Evolutionary conservation across 2,113 vertebrate species (phyloP).

Genomic region (Eptesicus fuscus): DNA sequence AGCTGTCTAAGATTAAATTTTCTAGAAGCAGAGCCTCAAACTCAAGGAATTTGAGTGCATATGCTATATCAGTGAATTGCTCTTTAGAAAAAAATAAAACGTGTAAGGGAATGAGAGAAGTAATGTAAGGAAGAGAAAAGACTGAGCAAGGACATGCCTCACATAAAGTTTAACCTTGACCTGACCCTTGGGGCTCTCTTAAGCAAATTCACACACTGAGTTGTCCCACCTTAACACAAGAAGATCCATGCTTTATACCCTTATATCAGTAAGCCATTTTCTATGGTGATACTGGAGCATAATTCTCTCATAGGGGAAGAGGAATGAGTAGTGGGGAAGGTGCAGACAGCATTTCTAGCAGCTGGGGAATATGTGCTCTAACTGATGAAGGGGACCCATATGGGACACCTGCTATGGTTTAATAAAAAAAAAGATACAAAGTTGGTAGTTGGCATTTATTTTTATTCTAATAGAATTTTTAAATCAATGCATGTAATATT

Average conservation of each 20-base stretch:
- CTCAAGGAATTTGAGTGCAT: neutral
- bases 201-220: neutral
- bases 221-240: neutral
- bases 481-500: neutral
- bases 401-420: neutral
- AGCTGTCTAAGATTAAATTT: neutral
- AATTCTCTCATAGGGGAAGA: neutral
- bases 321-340: rapidly evolving
- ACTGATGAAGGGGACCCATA: neutral
- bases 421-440: neutral
- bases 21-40: neutral
- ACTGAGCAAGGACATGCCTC: neutral
- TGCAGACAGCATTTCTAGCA: neutral
- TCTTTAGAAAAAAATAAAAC: neutral
- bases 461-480: neutral
- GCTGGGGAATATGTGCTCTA: neutral
- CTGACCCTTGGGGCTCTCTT: neutral
- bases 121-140: neutral
- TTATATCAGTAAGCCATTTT: neutral
- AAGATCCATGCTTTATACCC: neutral
- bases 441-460: neutral
- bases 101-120: neutral
- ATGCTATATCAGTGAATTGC: neutral
- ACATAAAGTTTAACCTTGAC: neutral
- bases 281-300: neutral